Evolutionary conservation across 2,797 vertebrate genomes (phyloP), one percentile per base, ranked within the genome.

Genomic region (Tragelaphus oryx): DNA sequence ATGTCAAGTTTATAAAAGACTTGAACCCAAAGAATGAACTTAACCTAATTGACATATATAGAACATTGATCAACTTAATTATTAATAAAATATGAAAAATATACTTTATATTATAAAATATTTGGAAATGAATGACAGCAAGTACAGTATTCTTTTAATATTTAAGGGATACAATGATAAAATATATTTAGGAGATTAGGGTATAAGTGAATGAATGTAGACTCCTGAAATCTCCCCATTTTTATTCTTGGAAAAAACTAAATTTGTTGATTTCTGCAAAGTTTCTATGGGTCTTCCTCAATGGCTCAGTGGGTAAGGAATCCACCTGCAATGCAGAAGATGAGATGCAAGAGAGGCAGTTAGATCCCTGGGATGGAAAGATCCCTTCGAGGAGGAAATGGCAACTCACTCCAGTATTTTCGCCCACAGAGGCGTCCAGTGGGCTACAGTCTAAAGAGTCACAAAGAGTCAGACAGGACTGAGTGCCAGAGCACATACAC

Each of bases 21-120:
- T 74, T 85, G 4, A 93, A 89, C 4, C 5, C 57, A 68, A 82
- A 52, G 30, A 82, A 82, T 37, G 44, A 74, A 59, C 48, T 92
- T 46, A 80, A 81, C 52, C 62, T 80, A 44, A 44, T 1, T n/a
- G 50, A 50, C 16, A 57, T 54, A 16, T 10, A 54, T 16, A 57
- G 8, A 75, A 50, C 2, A 65, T 8, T 11, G 46, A 3, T 20
- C 65, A 94, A 65, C 48, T 84, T 17, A 78, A 28, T 71, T 9
- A 76, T 81, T 82, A 20, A 33, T 59, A 50, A 65, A 30, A 57
- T 65, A 74, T 44, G 26, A 28, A 18, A 86, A 82, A 50, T 30
- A 41, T 55, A 65, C 12, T 57, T 68, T 20, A 41, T 75, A 79
- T 76, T n/a, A 92, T 55, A 54, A 90, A 74, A 50, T 90, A 65